Evolutionary conservation across 2,113 vertebrate genomes (phyloP).

Genomic region (Miniopterus natalensis): DNA sequence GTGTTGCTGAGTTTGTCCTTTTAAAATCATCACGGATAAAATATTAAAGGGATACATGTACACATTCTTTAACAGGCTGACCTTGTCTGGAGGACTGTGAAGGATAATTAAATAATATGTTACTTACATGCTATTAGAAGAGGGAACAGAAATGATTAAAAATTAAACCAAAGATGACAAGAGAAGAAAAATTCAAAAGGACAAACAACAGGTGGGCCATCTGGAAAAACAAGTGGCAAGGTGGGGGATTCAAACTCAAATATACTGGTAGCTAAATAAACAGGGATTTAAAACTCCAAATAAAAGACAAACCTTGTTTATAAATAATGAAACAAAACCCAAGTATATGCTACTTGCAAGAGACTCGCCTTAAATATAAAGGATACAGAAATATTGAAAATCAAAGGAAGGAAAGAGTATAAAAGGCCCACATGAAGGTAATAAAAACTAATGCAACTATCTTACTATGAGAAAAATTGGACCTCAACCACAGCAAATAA

Average conservation of each 20-base stretch:
- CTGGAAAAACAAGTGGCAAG: background rate
- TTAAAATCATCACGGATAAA: constrained; percentile 26
- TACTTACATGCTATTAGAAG: background rate
- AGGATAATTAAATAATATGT: background rate
- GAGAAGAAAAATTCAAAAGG: background rate
- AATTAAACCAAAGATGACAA: background rate
- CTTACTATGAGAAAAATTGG: background rate
- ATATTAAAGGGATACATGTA: constrained; percentile 2
- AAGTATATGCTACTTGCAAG: background rate
- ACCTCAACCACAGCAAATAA: background rate
- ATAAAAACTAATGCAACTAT: background rate
- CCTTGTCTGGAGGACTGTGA: background rate
- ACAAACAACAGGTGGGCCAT: background rate
- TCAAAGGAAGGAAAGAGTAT: background rate
- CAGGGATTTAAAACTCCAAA: background rate
- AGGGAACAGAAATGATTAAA: background rate
- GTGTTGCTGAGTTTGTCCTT: constrained; percentile 6
- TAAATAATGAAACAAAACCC: constrained; percentile 1
- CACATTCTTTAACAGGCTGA: background rate
- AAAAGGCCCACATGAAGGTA: background rate
- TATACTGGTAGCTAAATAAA: background rate
- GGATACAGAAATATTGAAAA: constrained; percentile 7
- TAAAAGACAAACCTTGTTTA: background rate
- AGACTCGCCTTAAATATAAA: background rate
- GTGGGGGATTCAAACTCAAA: background rate